Base-by-base conservation (phyloP, 2,888 invertebrate genomes). In the Temnothorax ravouxi region DNA sequence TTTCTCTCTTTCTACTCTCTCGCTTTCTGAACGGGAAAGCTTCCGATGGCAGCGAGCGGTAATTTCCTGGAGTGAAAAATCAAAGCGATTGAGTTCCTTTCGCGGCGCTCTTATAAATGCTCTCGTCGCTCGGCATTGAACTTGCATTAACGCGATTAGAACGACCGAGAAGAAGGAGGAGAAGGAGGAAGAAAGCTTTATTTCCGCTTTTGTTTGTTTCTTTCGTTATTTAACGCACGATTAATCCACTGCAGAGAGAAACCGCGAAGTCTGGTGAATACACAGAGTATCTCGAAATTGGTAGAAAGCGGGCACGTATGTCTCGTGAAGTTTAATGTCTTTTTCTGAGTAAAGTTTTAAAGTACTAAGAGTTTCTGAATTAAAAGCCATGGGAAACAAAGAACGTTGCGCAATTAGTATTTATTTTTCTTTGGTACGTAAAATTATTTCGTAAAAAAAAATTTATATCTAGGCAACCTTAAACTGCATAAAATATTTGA, bases 71-170 rank as follows among this genome's bases (percentile, higher is more conserved):
- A 81, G 77, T 84, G 82, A 76, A 66, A 66, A 72, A 76, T 80
- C 18, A 56, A 83, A 83, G 50, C 56, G 59, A 79, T 79, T 47
- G 79, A 79, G 79, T 61, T 89, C 85, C 83, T 81, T 87, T 74
- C 74, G 66, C 85, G 64, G 59, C 62, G 47, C 56, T 34, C 50
- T 29, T 29, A 29, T 76, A 29, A 64, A 81, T 77, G 56, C 34
- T 75, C 54, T 71, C 81, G 76, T 85, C 81, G 74, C 25, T 38
- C 75, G 38, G 62, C 88, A 84, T 87, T 89, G 87, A 88, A 88
- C 80, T 89, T 87, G 83, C 87, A 88, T 88, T 88, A 89, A 89
- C 74, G 79, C 54, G 88, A 89, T 88, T 88, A 88, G 79, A 83
- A 21, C 59, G 56, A 66, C 67, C 56, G 38, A 29, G 18, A 44